Evolutionary conservation across 1,140 invertebrate species (phyloP).

Genomic region (Zaprionus inermis): DNA sequence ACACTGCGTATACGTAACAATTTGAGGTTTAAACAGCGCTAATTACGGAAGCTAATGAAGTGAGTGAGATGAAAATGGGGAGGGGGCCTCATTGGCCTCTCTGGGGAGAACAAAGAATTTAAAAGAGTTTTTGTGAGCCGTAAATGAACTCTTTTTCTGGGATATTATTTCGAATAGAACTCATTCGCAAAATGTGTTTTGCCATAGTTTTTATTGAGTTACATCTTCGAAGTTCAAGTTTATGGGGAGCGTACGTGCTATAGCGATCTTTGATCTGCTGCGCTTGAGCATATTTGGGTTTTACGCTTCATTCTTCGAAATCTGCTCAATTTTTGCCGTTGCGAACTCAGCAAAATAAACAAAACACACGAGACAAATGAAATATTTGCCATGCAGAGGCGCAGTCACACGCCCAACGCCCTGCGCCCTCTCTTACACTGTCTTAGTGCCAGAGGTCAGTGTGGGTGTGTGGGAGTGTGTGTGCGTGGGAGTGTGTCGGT

Average conservation of each 20-base stretch:
- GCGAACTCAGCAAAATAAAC: slow-evolving; percentile 61
- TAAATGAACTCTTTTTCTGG: background rate
- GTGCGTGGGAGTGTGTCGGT: slow-evolving; percentile 11
- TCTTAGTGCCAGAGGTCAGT: slow-evolving; percentile 70
- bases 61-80: background rate
- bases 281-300: slow-evolving; percentile 1
- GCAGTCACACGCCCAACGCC: slow-evolving; percentile 11
- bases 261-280: slow-evolving; percentile 21
- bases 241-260: slow-evolving; percentile 1
- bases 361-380: slow-evolving; percentile 70
- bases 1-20: slow-evolving; percentile 55
- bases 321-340: slow-evolving; percentile 11
- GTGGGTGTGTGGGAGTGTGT: slow-evolving; percentile 24
- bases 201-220: slow-evolving; percentile 8
- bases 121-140: too few species aligned
- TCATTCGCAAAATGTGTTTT: background rate
- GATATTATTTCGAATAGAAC: background rate
- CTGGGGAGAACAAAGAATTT: background rate
- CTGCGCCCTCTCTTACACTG: slow-evolving; percentile 28
- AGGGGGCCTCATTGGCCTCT: too few species aligned
- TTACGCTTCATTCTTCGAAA: slow-evolving; percentile 37
- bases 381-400: slow-evolving; percentile 62
- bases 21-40: slow-evolving; percentile 47
- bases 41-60: slow-evolving; percentile 45
- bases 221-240: background rate